Evolutionary conservation across 2,888 invertebrate genomes (phyloP).

Genomic region (Himalopsyche tibetana): DNA sequence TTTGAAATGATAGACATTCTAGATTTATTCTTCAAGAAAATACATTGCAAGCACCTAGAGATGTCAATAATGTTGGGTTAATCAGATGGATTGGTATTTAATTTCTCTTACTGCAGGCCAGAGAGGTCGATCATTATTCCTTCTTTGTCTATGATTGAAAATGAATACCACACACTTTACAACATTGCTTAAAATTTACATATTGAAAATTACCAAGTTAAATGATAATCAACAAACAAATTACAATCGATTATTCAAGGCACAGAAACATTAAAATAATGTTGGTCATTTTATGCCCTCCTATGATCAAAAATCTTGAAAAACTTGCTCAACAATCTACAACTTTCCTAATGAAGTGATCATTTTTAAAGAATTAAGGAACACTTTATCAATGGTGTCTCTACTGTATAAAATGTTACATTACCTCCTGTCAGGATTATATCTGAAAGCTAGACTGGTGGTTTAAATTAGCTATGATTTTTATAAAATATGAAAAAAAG

Average conservation of each 20-base stretch:
- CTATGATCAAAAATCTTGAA: constrained; percentile 38
- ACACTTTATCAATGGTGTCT: not conserved
- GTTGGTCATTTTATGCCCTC: constrained; percentile 56
- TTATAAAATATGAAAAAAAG: no score
- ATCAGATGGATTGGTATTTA: no score
- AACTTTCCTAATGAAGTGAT: not conserved
- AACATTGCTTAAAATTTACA: not conserved
- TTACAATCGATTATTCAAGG: constrained; percentile 53
- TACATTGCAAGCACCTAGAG: no score
- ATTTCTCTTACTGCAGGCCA: no score
- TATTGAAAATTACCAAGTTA: constrained; percentile 1
- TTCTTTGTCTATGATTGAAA: not conserved
- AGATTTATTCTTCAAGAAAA: no score
- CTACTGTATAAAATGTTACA: no score
- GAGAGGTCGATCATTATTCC: no score
- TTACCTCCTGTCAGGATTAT: no score
- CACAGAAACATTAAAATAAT: constrained; percentile 55
- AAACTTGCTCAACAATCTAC: constrained; percentile 18
- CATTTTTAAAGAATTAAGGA: not conserved
- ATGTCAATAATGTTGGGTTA: no score
- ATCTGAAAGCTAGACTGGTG: no score
- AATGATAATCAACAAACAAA: constrained; percentile 28
- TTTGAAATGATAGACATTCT: no score
- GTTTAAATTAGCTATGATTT: not conserved
- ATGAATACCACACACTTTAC: not conserved